Conservation (phyloP, 1,140 invertebrate species). For the Papilio polyxenes region DNA sequence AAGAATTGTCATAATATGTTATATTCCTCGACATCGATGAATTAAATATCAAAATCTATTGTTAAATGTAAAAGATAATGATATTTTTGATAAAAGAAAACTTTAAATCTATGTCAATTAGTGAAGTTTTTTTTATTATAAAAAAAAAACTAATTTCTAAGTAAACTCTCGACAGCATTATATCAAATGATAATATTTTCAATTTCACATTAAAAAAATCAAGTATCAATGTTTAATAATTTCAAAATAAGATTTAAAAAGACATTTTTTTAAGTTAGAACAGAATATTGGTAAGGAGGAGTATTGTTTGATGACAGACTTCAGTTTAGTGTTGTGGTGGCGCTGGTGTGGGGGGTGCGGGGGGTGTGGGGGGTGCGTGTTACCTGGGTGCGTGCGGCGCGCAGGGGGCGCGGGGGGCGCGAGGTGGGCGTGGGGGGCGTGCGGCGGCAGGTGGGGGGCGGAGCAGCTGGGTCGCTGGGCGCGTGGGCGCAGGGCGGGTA, state of each 20-base stretch:
- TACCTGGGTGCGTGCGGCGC: slow-evolving; percentile 40
- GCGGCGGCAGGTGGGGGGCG: slow-evolving; percentile 77
- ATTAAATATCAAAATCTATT: too few relatives aligned
- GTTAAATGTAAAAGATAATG: too few relatives aligned
- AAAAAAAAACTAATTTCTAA: too few relatives aligned
- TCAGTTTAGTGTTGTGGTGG: neutral
- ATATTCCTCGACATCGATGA: too few relatives aligned
- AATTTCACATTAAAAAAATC: too few relatives aligned
- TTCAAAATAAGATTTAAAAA: too few relatives aligned
- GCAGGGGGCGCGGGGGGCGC: slow-evolving; percentile 77
- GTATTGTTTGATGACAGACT: neutral
- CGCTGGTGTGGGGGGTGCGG: slow-evolving; percentile 4
- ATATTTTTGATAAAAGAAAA: neutral
- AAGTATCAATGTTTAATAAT: too few relatives aligned
- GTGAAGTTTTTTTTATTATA: too few relatives aligned
- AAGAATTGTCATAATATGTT: too few relatives aligned
- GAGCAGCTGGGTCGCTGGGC: slow-evolving; percentile 74
- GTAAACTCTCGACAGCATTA: too few relatives aligned
- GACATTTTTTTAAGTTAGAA: neutral
- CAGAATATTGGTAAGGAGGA: neutral
- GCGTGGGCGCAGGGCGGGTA: slow-evolving; percentile 86
- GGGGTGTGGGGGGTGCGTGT: neutral
- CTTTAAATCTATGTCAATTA: too few relatives aligned
- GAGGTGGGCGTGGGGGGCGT: slow-evolving; percentile 82
- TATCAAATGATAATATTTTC: too few relatives aligned